These are phyloP conservation scores for Scaptomyza tumidula DNA, from an alignment of 2,888 invertebrate species.

Conservation along the genomic window DNA sequence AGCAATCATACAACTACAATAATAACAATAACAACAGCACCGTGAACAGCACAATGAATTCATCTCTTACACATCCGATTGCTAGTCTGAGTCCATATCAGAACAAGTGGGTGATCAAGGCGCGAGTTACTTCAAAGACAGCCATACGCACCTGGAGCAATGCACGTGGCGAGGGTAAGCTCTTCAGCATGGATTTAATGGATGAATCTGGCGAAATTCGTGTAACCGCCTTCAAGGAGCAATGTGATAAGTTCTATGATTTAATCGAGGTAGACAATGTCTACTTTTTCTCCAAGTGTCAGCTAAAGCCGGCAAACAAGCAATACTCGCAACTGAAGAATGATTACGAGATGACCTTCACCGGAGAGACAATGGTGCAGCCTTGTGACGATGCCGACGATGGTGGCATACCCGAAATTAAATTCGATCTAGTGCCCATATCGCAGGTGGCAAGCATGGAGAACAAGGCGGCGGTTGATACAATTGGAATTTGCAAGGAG, in stretches of 20 bases:
- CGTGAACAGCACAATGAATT: constrained; percentile 82
- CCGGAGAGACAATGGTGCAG: constrained; percentile 88
- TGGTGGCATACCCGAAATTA: constrained; percentile 89
- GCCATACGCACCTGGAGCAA: constrained; percentile 95
- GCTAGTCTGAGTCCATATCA: constrained; percentile 96
- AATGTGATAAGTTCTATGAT: constrained; percentile 95
- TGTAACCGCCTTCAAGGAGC: constrained; percentile 94
- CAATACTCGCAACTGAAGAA: constrained; percentile 93
- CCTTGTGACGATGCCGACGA: constrained; percentile 86
- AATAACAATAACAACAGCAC: constrained; percentile 64
- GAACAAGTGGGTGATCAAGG: constrained; percentile 97
- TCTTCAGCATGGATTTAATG: constrained; percentile 96
- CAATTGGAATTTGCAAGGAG: constrained; percentile 94
- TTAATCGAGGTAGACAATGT: constrained; percentile 94
- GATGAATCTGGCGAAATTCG: constrained; percentile 98
- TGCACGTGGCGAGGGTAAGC: constrained; percentile 95
- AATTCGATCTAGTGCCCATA: constrained; percentile 91
- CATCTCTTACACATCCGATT: constrained; percentile 87
- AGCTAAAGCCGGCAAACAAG: constrained; percentile 97
- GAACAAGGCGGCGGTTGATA: constrained; percentile 90
- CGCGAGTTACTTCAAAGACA: constrained; percentile 93
- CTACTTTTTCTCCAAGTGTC: constrained; percentile 93
- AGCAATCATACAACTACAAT: constrained; percentile 43
- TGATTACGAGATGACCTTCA: constrained; percentile 98
- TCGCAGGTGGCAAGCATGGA: constrained; percentile 89